Evolutionary conservation across 2,797 vertebrate genomes (phyloP).

Genomic region (Erethizon dorsatum): DNA sequence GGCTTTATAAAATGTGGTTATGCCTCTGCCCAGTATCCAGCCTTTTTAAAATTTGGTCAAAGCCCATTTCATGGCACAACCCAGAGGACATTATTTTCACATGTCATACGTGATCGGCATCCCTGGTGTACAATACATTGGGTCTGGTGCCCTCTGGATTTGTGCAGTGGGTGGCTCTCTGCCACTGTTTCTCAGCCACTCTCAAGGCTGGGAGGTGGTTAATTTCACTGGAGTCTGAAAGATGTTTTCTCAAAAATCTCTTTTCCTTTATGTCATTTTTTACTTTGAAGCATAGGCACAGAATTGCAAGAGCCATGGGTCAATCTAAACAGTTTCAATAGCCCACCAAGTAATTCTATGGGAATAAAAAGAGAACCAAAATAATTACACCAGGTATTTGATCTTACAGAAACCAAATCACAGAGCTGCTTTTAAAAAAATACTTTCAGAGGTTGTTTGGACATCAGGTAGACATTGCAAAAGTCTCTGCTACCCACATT

Average conservation of each 20-base stretch:
- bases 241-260: constrained; percentile 19
- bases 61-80: not conserved
- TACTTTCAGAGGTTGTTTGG: not conserved
- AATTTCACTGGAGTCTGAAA: constrained; percentile 37
- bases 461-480: not conserved
- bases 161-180: not conserved
- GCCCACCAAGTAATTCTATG: not conserved
- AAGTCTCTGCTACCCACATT: constrained; percentile 1
- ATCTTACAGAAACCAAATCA: constrained; percentile 56
- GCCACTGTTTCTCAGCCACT: not conserved
- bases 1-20: not conserved
- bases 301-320: constrained; percentile 52
- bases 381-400: constrained; percentile 41
- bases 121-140: not conserved
- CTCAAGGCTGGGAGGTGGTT: constrained; percentile 21
- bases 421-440: not conserved
- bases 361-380: not conserved
- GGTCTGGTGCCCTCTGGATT: not conserved
- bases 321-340: not conserved
- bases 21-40: not conserved
- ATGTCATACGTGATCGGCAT: not conserved
- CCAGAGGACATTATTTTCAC: constrained; percentile 38
- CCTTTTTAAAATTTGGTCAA: not conserved
- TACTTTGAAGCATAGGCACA: constrained; percentile 16
- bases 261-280: constrained; percentile 53